Base-by-base conservation (phyloP, 2,797 vertebrate genomes). In the Hydrolagus colliei region DNA sequence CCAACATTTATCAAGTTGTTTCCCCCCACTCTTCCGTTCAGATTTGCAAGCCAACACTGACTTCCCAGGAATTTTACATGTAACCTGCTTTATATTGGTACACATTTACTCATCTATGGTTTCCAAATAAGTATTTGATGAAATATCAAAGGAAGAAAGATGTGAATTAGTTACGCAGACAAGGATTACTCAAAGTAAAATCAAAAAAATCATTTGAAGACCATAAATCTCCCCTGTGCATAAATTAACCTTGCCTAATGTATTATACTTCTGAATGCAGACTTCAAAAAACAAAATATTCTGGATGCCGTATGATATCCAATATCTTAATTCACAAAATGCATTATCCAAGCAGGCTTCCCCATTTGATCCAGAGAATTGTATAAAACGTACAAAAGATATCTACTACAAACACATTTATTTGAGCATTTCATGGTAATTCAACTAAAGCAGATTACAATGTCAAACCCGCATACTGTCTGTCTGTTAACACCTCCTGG, bases 381-480 rank as follows among this genome's bases (percentile, higher is more conserved):
- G 27, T 52, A 52, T 22, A 22, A 65, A 62, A 63, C 22, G 12
- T 77, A 61, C 22, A 62, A 74, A 2, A 62, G 41, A 7, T 63
- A 84, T 11, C 27, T 67, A 82, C 27, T 5, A 71, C 68, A 52
- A 71, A 6, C 7, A 20, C 35, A 71, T n/a, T 18, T 20, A 68
- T 59, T 16, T 41, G 79, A 71, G 65, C 65, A 84, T 32, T 2
- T 32, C 12, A 62, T 9, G 65, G 16, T 68, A 20, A 82, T 41
- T 82, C 67, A 14, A 82, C 63, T 82, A 41, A 65, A 67, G 62
- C 78, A 67, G 27, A 65, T 80, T 65, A 80, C 78, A 80, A 35
- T 63, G 12, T 82, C 78, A 82, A 82, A 59, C 22, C 27, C 22
- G 67, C 14, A 16, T 84, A 3, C 41, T 52, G 41, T 52, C 41